Conservation (phyloP, 2,888 invertebrate genomes). For the Prostheceraeus crozeri region DNA sequence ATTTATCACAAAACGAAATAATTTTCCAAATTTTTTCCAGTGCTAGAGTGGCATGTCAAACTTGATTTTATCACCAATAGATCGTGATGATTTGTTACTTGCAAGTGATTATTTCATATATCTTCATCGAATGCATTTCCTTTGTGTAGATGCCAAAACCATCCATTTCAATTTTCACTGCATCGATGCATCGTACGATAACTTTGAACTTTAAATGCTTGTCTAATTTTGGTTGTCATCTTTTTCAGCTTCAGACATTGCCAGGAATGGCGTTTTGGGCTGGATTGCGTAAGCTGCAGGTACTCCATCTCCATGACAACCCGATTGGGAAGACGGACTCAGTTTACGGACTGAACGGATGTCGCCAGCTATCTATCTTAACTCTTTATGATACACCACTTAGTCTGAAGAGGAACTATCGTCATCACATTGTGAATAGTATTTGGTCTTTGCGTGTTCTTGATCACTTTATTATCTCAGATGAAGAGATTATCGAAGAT, state of each 20-base stretch:
- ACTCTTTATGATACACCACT: constrained; percentile 55
- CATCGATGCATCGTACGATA: too few species aligned
- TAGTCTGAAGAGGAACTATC: constrained; percentile 51
- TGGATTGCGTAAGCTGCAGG: constrained; percentile 45
- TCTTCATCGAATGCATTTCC: too few species aligned
- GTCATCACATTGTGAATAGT: constrained; percentile 56
- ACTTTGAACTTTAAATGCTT: neutral
- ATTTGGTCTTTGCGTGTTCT: constrained; percentile 53
- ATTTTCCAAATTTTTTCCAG: too few species aligned
- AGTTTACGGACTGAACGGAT: constrained; percentile 48
- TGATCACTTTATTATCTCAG: constrained; percentile 52
- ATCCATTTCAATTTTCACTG: too few species aligned
- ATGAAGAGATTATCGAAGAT: constrained; percentile 57
- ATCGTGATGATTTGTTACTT: too few species aligned
- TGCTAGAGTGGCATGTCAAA: too few species aligned
- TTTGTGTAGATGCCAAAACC: too few species aligned
- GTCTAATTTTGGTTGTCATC: neutral
- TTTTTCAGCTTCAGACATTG: constrained; percentile 47
- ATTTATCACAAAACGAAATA: too few species aligned
- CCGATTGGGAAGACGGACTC: constrained; percentile 52
- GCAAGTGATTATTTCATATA: too few species aligned
- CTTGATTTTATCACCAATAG: too few species aligned
- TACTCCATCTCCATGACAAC: constrained; percentile 55
- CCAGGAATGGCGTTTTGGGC: constrained; percentile 52
- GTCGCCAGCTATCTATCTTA: constrained; percentile 45